Base-by-base conservation (phyloP, 2,113 vertebrate species). In the Lampris incognitus region DNA sequence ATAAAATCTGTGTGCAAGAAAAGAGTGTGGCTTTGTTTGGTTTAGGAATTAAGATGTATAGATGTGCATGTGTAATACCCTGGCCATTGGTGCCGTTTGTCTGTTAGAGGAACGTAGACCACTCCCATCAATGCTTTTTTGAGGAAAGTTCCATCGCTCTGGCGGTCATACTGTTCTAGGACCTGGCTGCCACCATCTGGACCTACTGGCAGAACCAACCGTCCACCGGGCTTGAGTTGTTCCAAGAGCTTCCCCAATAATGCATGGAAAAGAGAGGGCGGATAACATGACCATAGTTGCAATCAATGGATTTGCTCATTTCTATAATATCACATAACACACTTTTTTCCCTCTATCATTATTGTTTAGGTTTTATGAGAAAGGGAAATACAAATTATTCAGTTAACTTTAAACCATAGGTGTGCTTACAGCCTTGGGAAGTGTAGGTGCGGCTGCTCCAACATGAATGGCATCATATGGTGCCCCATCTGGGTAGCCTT, bases 391-490 rank as follows among this genome's bases (percentile, higher is more conserved):
- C 50, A 6, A 3, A 52, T 52, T 36, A 64, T 1, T 37, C 38
- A 10, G 39, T 0, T 7, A 10, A 38, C 37, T 67, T 11, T 39
- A 85, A 74, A 9, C 0, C 3, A 50, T 8, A 39, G 1, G 1
- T 75, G 42, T 79, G 39, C 94, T 89, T 89, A 98, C 97, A 85
- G 94, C 92, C 76, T 93, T 94, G 1, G 97, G 97, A 9, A 97
- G 85, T 0, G 89, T 91, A 1, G 94, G 80, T 64, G 96, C 95
- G 55, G 97, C 96, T 0, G 97, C 97, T 64, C 96, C 97, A 3
- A 98, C 96, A 0, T 98, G 96, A 83, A 97, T 97, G 36, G 96
- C 97, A 10, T 98, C 96, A 2, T 96, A 98, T 0, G 96, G 97
- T 2, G 95, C 96, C 71, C 93, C 95, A 0, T 96, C 94, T 0